These are phyloP conservation scores for Leucoraja erinaceus DNA, from an alignment of 2,113 vertebrate species.

Conservation along the genomic window DNA sequence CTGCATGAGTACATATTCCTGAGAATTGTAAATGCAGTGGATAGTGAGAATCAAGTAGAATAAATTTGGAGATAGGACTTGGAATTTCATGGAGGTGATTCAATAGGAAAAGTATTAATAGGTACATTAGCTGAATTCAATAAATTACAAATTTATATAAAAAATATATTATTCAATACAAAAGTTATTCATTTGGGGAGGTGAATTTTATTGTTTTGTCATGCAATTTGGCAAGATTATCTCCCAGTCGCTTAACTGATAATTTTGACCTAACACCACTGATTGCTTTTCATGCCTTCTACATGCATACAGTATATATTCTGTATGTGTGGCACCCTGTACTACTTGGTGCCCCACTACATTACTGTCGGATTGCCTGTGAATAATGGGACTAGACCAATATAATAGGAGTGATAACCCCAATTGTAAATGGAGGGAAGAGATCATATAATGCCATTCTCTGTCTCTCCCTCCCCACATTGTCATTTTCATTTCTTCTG, in stretches of 20 bases:
- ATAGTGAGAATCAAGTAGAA: too few relatives aligned
- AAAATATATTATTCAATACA: not conserved
- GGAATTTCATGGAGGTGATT: not conserved
- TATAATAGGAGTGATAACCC: not conserved
- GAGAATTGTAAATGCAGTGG: too few relatives aligned
- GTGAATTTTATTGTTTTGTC: not conserved
- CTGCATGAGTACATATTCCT: too few relatives aligned
- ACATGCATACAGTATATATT: not conserved
- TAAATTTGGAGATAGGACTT: too few relatives aligned
- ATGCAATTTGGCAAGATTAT: not conserved
- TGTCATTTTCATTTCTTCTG: too few relatives aligned
- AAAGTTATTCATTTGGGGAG: too few relatives aligned
- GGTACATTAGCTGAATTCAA: not conserved
- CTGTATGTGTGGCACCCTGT: too few relatives aligned
- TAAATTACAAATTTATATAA: not conserved
- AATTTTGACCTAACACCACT: not conserved
- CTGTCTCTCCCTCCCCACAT: not conserved
- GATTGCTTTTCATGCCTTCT: not conserved
- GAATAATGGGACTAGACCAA: not conserved
- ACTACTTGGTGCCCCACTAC: too few relatives aligned
- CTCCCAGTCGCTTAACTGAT: not conserved
- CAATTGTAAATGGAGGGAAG: not conserved
- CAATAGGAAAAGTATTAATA: not conserved
- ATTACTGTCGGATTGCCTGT: not conserved
- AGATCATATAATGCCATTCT: not conserved